These are phyloP conservation scores for Lepus americanus DNA, from an alignment of 2,113 vertebrate genomes.

Conservation along the genomic window DNA sequence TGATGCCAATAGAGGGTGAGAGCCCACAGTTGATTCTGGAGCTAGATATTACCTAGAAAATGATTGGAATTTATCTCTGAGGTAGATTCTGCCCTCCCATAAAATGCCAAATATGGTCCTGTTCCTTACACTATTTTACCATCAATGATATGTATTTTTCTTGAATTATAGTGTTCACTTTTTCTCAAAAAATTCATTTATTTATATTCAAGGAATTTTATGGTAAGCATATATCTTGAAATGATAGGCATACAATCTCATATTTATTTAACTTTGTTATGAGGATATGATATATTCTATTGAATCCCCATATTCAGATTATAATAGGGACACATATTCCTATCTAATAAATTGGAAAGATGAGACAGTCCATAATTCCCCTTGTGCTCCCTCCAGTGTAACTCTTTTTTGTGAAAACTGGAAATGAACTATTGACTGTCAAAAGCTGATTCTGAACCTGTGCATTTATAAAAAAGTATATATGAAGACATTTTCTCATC, in stretches of 20 bases:
- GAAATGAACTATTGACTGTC: not conserved
- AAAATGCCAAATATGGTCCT: no score
- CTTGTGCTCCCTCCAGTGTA: not conserved
- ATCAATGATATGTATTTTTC: not conserved
- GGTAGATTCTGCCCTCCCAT: not conserved
- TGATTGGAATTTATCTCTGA: not conserved
- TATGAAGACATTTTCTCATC: not conserved
- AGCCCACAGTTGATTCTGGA: no score
- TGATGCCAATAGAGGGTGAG: rapidly evolving
- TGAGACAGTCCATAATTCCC: not conserved
- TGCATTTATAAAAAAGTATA: not conserved
- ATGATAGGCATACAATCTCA: not conserved
- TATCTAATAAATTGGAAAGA: not conserved
- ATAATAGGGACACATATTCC: not conserved
- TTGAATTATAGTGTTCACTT: not conserved
- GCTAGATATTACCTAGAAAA: not conserved
- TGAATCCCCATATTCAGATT: not conserved
- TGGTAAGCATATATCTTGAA: not conserved
- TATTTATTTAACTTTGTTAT: not conserved
- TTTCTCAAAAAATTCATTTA: not conserved
- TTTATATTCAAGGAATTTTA: conserved; percentile 8
- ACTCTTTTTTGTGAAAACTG: not conserved
- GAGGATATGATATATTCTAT: not conserved
- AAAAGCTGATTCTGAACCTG: not conserved
- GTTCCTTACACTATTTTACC: not conserved